Percentiles rank a stretch among this genome's conserved stretches.
These are phyloP conservation scores for Scaptomyza polygonia DNA, from an alignment of 2,888 invertebrate genomes.

Conservation along the genomic window DNA sequence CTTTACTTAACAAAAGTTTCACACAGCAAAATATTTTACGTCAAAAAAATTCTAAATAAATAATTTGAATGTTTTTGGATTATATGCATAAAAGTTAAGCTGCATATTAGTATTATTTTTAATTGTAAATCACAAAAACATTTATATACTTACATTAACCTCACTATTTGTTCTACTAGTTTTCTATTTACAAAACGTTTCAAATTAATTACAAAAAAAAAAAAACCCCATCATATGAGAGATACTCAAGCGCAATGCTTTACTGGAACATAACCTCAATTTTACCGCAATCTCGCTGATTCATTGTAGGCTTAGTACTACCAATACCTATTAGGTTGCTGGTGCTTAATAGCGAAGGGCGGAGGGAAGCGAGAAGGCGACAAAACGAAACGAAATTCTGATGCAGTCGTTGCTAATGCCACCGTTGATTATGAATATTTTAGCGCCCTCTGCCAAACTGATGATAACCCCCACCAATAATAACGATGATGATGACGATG, in stretches of 20 bases:
- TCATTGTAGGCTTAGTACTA: constrained; percentile 18
- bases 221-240: neutral
- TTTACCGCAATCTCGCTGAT: constrained; percentile 36
- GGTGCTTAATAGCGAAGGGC: neutral
- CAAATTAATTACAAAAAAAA: neutral
- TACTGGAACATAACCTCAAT: constrained; percentile 49
- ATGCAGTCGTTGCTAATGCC: constrained; percentile 58
- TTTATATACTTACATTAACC: neutral
- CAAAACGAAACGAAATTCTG: constrained; percentile 46
- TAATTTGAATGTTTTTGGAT: too few species aligned
- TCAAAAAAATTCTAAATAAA: too few species aligned
- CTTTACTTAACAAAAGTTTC: too few species aligned
- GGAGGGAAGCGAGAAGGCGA: neutral
- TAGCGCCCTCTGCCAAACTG: constrained; percentile 36
- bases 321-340: neutral
- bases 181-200: neutral
- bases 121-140: neutral
- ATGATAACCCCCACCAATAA: constrained; percentile 31
- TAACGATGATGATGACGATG: constrained; percentile 22
- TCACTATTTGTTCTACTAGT: too few species aligned
- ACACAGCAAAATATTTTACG: too few species aligned
- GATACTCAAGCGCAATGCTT: constrained; percentile 12
- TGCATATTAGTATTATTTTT: too few species aligned
- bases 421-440: constrained; percentile 75
- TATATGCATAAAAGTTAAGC: too few species aligned